Conservation (phyloP, 2,797 vertebrate genomes). For the Chelon auratus region DNA sequence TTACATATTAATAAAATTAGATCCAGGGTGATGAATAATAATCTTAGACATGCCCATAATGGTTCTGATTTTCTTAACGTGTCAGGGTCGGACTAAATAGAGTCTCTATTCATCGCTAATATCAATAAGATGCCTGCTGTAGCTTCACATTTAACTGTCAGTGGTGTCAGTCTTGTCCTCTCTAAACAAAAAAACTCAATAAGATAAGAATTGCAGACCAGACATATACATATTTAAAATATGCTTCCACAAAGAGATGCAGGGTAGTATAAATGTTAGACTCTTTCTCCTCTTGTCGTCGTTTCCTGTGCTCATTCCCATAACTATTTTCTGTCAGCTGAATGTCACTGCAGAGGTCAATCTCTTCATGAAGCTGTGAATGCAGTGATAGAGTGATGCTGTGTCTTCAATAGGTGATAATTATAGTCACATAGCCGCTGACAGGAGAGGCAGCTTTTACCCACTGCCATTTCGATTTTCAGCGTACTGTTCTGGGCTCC, state of each 20-base stretch:
- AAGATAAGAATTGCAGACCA: too few species aligned
- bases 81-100: too few species aligned
- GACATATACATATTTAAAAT: neutral
- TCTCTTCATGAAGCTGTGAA: constrained; percentile 14
- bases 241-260: neutral
- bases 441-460: constrained; percentile 16
- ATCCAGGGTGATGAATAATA: too few species aligned
- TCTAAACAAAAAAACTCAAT: too few species aligned
- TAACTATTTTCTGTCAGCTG: constrained; percentile 3
- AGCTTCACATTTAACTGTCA: too few species aligned
- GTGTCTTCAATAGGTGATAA: neutral
- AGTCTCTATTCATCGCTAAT: too few species aligned
- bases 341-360: constrained; percentile 12
- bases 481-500: neutral
- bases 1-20: too few species aligned
- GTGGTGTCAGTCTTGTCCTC: too few species aligned
- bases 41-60: too few species aligned
- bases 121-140: too few species aligned
- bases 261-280: neutral
- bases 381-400: neutral
- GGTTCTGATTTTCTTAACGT: too few species aligned
- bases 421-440: neutral
- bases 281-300: neutral
- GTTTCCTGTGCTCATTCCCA: constrained; percentile 4
- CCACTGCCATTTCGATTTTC: constrained; percentile 20